Conservation (phyloP, 2,888 invertebrate genomes). For the Yponomeuta malinellus region DNA sequence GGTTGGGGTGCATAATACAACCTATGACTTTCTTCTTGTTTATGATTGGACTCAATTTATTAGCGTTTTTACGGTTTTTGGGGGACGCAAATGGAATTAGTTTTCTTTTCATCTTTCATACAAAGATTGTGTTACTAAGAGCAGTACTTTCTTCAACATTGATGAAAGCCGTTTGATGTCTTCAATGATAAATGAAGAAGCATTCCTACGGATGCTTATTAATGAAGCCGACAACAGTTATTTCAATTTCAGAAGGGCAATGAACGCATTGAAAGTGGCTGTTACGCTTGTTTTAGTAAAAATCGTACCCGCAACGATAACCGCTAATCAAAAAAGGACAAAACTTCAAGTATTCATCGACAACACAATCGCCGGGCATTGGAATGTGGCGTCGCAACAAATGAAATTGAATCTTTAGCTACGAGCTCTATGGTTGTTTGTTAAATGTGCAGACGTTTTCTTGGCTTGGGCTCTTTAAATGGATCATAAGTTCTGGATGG, state of each 20-base stretch:
- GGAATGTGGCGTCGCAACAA: conserved; percentile 47
- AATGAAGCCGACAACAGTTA: conserved; percentile 14
- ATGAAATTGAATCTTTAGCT: conserved; percentile 60
- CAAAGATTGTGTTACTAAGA: conserved; percentile 3
- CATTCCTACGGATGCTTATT: conserved; percentile 19
- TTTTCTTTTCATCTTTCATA: neutral
- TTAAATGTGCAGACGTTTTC: conserved; percentile 45
- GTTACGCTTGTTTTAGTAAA: conserved; percentile 35
- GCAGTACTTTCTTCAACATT: neutral
- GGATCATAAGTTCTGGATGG: conserved; percentile 37
- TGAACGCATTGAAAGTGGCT: neutral
- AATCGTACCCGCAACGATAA: conserved; percentile 51
- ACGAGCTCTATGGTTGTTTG: conserved; percentile 58
- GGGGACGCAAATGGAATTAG: conserved; percentile 15
- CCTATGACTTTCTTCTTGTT: conserved; percentile 49
- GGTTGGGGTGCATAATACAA: conserved; percentile 69
- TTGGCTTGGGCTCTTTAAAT: conserved; percentile 30
- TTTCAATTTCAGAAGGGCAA: neutral
- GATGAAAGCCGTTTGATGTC: neutral
- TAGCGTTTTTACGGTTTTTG: conserved; percentile 32
- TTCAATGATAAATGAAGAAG: neutral
- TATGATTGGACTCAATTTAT: conserved; percentile 64
- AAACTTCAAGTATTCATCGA: conserved; percentile 68
- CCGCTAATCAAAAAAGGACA: conserved; percentile 67
- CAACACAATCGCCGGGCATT: conserved; percentile 47